Percentiles rank a stretch among this genome's conserved stretches.
phyloP scores from a whole-genome alignment of 2,888 invertebrate genomes.

The Agrotis ipsilon region DNA sequence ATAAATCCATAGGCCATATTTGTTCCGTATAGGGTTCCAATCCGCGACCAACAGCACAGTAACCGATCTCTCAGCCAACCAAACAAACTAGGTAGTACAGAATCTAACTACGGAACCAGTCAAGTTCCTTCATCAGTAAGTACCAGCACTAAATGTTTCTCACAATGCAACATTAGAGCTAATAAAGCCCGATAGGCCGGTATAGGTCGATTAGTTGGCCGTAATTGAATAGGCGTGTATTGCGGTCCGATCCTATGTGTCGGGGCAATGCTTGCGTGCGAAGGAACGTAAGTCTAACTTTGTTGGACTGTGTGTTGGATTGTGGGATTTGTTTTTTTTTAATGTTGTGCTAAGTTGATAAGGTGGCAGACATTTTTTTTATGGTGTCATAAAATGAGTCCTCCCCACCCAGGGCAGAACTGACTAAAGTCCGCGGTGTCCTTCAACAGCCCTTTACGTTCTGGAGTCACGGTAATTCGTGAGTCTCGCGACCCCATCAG shows the following conservation, averaged over 20 bases:
- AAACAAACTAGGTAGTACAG: background rate
- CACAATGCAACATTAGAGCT: conserved; percentile 60
- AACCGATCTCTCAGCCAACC: too few relatives aligned
- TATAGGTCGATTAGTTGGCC: conserved; percentile 71
- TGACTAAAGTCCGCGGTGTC: too few relatives aligned
- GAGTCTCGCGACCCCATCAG: too few relatives aligned
- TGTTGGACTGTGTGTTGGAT: background rate
- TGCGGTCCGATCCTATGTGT: conserved; percentile 58
- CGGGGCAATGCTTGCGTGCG: conserved; percentile 65
- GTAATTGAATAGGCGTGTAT: conserved; percentile 81
- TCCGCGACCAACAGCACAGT: too few relatives aligned
- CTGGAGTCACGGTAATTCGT: too few relatives aligned
- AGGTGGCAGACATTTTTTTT: too few relatives aligned
- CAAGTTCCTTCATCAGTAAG: background rate
- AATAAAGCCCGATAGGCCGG: conserved; percentile 53
- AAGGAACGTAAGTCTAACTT: conserved; percentile 35
- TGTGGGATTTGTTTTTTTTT: background rate
- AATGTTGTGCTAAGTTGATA: too few relatives aligned
- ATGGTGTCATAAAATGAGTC: too few relatives aligned
- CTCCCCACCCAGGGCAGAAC: too few relatives aligned
- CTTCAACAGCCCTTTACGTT: too few relatives aligned
- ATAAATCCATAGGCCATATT: too few relatives aligned
- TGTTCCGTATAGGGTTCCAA: too few relatives aligned
- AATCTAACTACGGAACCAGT: conserved; percentile 20
- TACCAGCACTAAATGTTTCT: conserved; percentile 45